Base-by-base conservation (phyloP, 2,797 vertebrate species). In the Setipinna tenuifilis region DNA sequence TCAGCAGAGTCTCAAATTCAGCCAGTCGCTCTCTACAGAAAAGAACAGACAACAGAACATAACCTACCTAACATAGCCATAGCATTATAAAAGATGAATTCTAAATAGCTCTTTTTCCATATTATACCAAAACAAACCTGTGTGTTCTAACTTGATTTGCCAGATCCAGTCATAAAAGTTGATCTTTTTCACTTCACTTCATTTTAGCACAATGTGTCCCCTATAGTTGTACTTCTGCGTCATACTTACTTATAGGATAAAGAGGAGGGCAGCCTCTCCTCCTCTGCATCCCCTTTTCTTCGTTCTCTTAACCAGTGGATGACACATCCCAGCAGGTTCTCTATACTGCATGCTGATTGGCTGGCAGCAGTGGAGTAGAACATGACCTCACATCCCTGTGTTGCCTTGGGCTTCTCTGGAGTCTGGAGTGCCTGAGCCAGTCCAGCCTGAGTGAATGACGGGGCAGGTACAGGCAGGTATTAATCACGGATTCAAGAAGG, bases 281-380 rank as follows among this genome's bases (percentile, higher is more conserved):
- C 88, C 0, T 91, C 78, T 0, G 91, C 86, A 0, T 90, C 87
- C 0, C 90, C 80, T 0, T 91, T 89, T 48, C 93, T 86, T 28
- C 90, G 91, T 31, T 87, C 89, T 80, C 91, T 94, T 85, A 97
- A 89, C 85, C 92, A 91, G 48, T 92, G 90, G 83, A 95, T 88
- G n/a, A 97, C 92, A 85, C 92, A 96, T 57, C 89, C 93, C 19
- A 98, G 93, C 6, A 97, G 90, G 58, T 91, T 94, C 80, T 93
- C 93, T 82, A 94, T 94, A 1, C 93, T 93, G 87, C 86, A 71
- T 54, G 97, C 95, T 0, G 96, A 95, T 31, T 96, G 96, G 88
- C 95, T 95, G 85, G 96, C 95, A 6, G 93, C 93, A 0, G 95
- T 91, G 17, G 97, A 97, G 91, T 97, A 97, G 88, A 95, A 96